Base-by-base conservation (phyloP, 2,113 vertebrate genomes). In the Lagenorhynchus albirostris region DNA sequence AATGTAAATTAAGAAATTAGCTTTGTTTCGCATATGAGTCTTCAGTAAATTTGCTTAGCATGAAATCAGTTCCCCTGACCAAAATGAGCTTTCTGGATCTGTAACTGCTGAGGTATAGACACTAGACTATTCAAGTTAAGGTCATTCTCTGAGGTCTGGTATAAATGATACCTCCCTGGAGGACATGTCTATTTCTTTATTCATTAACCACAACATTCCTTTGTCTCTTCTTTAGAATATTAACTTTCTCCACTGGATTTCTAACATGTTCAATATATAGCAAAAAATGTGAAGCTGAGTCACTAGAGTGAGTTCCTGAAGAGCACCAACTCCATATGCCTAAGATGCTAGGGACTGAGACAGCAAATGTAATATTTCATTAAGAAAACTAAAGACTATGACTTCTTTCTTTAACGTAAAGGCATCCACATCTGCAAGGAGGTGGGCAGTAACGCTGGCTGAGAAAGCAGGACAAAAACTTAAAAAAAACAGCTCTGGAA, bases 281-380 rank as follows among this genome's bases (percentile, higher is more conserved):
- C 65, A 91, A 77, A 89, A 88, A 60, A 91, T 55, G 77, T 47
- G 85, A 81, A 38, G 68, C 76, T 76, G 53, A 92, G 77, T 89
- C 89, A 95, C 63, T 53, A 33, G 2, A 33, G 8, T 76, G 88
- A 94, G 63, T 95, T 97, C 94, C 80, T 97, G 13, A 92, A 92
- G 63, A 89, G 74, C 25, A 80, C 47, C 36, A 90, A 63, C 47
- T 89, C 53, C 53, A 90, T 20, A 92, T 71, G 65, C 36, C 83
- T 44, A 81, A 73, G 63, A 96, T 25, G 50, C 31, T 38, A 70
- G 44, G 65, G 50, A 50, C 2, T 73, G 23, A 76, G 67, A 84
- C n/a, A 76, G 65, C 77, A 96, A 94, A 93, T n/a, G 47, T 0
- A 74, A 3, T 60, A 85, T 44, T 50, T 86, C 80, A 53, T 20